These are phyloP conservation scores for Alectura lathami DNA, from an alignment of 2,113 vertebrate genomes.

Conservation along the genomic window DNA sequence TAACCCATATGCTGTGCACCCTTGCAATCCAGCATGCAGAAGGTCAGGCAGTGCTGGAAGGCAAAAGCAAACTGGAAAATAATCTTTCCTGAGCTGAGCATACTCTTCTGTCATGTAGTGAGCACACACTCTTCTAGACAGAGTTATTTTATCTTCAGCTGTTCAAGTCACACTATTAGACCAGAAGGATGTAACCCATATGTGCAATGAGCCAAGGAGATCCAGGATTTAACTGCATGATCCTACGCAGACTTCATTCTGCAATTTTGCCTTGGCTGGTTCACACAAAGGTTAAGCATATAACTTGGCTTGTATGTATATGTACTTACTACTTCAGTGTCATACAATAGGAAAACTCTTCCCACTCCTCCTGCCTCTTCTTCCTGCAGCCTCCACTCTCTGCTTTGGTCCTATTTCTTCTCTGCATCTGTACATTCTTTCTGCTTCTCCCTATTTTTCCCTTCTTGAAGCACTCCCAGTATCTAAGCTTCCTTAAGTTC, in stretches of 20 bases:
- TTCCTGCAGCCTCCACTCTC: not conserved
- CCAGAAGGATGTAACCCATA: conserved; percentile 2
- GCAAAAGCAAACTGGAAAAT: conserved; percentile 2
- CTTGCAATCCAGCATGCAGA: not conserved
- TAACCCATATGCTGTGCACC: not conserved
- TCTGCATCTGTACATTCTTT: not conserved
- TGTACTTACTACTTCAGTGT: not conserved
- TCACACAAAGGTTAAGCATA: conserved; percentile 6
- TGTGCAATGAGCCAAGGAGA: not conserved
- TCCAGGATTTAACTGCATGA: not conserved
- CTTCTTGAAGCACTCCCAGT: not conserved
- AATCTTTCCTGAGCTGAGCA: not conserved
- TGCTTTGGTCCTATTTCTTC: not conserved
- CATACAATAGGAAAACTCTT: not conserved
- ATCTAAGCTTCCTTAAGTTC: not conserved
- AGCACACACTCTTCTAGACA: not conserved
- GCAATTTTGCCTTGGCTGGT: not conserved
- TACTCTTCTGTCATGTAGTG: not conserved
- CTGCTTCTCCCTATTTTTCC: not conserved
- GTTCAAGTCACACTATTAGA: conserved; percentile 12
- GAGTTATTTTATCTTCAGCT: not conserved
- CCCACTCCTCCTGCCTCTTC: not conserved
- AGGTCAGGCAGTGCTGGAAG: not conserved
- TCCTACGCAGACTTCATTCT: not conserved
- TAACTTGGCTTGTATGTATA: not conserved